Percentiles rank a stretch among this genome's conserved stretches.
Conservation (phyloP, 2,113 vertebrate species). For the Glaucomys volans region DNA sequence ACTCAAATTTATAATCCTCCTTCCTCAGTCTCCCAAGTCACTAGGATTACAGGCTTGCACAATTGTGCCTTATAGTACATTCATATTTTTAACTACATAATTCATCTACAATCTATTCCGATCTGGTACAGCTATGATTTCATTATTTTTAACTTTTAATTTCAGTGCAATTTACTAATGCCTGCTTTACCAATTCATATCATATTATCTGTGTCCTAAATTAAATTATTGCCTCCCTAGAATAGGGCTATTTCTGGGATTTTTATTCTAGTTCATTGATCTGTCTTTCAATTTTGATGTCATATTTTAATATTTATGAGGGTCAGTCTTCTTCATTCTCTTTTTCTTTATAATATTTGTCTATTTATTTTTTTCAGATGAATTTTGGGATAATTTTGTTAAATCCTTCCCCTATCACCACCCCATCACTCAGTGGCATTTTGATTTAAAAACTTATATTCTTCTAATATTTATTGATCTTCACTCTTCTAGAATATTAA, state of each 20-base stretch:
- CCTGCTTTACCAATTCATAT: neutral
- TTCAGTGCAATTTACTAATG: neutral
- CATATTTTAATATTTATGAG: neutral
- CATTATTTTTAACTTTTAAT: neutral
- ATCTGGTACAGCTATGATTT: neutral
- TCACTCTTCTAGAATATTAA: neutral
- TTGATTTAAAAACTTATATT: neutral
- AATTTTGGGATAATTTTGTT: conserved; percentile 28
- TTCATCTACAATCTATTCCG: conserved; percentile 1
- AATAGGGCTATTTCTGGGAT: neutral
- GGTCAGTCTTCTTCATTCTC: neutral
- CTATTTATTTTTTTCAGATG: neutral
- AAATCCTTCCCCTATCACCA: neutral
- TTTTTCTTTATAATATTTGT: neutral
- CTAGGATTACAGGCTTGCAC: too few relatives aligned
- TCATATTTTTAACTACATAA: conserved; percentile 1
- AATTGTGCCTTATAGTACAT: too few relatives aligned
- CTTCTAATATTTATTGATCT: conserved; percentile 12
- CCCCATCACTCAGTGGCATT: neutral
- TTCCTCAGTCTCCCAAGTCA: too few relatives aligned
- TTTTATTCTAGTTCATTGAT: neutral
- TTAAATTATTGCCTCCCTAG: neutral
- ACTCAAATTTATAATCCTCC: too few relatives aligned
- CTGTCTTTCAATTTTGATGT: neutral
- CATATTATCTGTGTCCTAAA: neutral